These are phyloP conservation scores for Limnodromus scolopaceus DNA, from an alignment of 2,797 vertebrate genomes.

Conservation along the genomic window DNA sequence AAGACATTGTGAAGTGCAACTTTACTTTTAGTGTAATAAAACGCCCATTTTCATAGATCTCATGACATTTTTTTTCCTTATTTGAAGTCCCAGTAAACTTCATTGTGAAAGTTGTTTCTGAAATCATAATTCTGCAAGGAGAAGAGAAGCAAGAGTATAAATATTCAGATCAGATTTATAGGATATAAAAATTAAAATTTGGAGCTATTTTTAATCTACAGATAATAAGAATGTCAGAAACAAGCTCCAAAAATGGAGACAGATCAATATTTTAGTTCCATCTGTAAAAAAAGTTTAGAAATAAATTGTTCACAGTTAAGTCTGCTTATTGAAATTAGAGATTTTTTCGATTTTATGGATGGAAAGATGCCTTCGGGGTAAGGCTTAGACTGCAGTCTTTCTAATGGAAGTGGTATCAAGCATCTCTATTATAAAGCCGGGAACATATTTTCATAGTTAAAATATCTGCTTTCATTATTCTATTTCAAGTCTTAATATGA, in stretches of 20 bases:
- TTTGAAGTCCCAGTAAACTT: background rate
- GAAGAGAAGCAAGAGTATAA: background rate
- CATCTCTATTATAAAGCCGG: background rate
- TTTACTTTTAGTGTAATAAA: background rate
- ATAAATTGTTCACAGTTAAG: background rate
- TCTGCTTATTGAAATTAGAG: background rate
- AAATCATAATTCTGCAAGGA: background rate
- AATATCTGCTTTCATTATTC: slow-evolving; percentile 4
- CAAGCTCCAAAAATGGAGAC: background rate
- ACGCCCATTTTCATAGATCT: background rate
- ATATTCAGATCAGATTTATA: background rate
- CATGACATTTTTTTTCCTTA: background rate
- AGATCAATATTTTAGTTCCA: background rate
- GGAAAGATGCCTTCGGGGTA: background rate
- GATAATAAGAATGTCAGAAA: background rate
- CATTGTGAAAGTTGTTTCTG: background rate
- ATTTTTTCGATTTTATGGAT: background rate
- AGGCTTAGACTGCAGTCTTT: background rate
- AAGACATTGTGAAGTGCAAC: background rate
- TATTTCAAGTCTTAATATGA: background rate
- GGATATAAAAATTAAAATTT: background rate
- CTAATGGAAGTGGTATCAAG: background rate
- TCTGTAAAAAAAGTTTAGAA: background rate
- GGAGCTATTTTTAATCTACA: background rate
- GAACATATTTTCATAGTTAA: background rate